phyloP scores from a whole-genome alignment of 2,113 vertebrate species.

The Neotragus pygmaeus region DNA sequence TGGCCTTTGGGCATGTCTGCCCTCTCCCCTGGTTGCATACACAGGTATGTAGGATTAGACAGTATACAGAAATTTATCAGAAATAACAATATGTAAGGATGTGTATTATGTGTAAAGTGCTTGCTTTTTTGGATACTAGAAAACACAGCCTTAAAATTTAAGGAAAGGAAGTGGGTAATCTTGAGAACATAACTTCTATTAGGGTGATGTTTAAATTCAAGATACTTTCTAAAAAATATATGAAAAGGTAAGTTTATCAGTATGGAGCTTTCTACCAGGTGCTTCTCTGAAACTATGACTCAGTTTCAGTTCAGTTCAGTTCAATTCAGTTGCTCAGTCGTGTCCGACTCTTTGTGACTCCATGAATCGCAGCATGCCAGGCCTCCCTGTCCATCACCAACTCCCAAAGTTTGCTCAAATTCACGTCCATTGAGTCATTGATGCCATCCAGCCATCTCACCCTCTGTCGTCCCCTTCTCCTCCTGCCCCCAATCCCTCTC shows the following conservation, averaged over 20 bases:
- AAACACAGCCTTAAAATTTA: not conserved
- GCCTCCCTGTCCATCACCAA: no score
- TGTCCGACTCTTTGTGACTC: no score
- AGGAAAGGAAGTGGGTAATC: not conserved
- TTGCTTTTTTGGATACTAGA: not conserved
- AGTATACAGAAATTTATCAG: not conserved
- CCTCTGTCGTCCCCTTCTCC: no score
- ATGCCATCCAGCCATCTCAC: no score
- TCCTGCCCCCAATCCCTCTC: no score
- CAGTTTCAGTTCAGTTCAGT: not conserved
- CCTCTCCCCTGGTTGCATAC: not conserved
- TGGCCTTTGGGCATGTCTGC: not conserved
- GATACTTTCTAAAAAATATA: not conserved
- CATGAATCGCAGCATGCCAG: no score
- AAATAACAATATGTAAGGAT: not conserved
- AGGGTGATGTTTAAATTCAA: not conserved
- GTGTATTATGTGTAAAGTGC: not conserved
- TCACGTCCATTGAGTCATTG: no score
- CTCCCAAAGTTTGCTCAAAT: rapidly evolving
- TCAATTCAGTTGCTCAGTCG: no score
- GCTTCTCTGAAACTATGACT: not conserved
- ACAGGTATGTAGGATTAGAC: not conserved
- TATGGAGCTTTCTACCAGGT: not conserved
- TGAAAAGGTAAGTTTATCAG: not conserved
- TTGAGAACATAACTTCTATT: slow-evolving; percentile 1